Conservation (phyloP, 92 coral and sea anemone genomes). For the Paramuricea clavata region DNA sequence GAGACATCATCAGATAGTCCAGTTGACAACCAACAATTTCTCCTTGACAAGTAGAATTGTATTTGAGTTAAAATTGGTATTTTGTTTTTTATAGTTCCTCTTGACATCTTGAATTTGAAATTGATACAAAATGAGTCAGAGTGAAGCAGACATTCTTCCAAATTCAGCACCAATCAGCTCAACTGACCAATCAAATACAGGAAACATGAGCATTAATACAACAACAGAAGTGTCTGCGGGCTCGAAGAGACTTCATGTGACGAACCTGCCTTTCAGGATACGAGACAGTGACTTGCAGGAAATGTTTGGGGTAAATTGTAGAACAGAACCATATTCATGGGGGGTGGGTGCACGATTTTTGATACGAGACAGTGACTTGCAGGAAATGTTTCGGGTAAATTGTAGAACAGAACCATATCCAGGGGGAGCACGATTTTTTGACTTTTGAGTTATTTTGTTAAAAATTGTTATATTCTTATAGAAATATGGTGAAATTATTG, state of each 20-base stretch:
- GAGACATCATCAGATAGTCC: too few relatives aligned
- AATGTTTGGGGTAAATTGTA: constrained; percentile 91
- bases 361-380: constrained; percentile 87
- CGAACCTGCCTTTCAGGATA: constrained; percentile 95
- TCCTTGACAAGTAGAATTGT: too few relatives aligned
- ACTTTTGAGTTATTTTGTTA: too few relatives aligned
- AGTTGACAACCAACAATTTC: too few relatives aligned
- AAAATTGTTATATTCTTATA: constrained; percentile 59
- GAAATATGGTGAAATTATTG: constrained; percentile 93
- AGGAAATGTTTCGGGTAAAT: constrained; percentile 97
- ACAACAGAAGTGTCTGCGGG: constrained; percentile 72
- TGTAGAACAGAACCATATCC: neutral
- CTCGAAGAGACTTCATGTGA: constrained; percentile 91
- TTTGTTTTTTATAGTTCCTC: neutral
- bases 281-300: constrained; percentile 88
- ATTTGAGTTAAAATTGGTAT: too few relatives aligned
- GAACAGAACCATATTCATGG: neutral
- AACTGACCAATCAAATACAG: constrained; percentile 36
- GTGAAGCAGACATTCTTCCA: neutral
- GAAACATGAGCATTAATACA: constrained; percentile 32
- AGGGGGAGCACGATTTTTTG: too few relatives aligned
- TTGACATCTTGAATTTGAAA: neutral
- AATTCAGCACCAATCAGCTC: constrained; percentile 62
- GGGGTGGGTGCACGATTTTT: neutral
- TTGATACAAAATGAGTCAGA: neutral